Base-by-base conservation (phyloP, 2,113 vertebrate species). In the Lophius piscatorius region DNA sequence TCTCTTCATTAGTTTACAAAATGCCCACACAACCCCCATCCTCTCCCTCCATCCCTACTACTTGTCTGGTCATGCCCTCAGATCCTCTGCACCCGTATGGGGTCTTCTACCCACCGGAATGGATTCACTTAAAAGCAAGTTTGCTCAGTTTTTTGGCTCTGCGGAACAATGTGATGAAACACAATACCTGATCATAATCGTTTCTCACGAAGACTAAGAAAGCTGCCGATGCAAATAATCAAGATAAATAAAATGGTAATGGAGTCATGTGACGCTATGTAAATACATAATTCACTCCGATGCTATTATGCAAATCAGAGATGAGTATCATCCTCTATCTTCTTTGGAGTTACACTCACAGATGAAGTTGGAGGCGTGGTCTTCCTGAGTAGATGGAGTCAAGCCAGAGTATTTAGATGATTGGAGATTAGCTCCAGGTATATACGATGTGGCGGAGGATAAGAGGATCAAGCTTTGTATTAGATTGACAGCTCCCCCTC, bases 401-500 rank as follows among this genome's bases (percentile, higher is more conserved):
- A 82, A 73, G 63, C 51, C 26, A 6, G 5, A 34, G 70, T 64
- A 48, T 70, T 81, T 45, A 76, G 57, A 60, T 76, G 74, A 76
- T 59, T 68, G 45, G 45, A 76, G 82, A 78, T 83, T 55, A 80
- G 70, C 58, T 36, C 29, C 39, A 28, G 31, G 9, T 8, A 70
- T 72, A 83, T 80, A 69, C 74, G 66, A 78, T 56, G 44, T 41
- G 63, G 42, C 12, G 10, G 36, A 64, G 48, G 80, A 75, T 83
- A 73, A 81, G 63, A 63, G 48, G 41, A 17, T 46, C 23, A 40
- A n/a, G 55, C 48, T 69, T 40, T 47, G 48, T 54, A 63, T 29
- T 5, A 44, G 42, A 49, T 13, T 55, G 8, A 11, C 70, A 65
- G 44, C 22, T 22, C 47, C 10, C 24, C 22, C 35, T 17, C 36